phyloP scores from a whole-genome alignment of 2,797 vertebrate species.

The Sparidentex hasta region DNA sequence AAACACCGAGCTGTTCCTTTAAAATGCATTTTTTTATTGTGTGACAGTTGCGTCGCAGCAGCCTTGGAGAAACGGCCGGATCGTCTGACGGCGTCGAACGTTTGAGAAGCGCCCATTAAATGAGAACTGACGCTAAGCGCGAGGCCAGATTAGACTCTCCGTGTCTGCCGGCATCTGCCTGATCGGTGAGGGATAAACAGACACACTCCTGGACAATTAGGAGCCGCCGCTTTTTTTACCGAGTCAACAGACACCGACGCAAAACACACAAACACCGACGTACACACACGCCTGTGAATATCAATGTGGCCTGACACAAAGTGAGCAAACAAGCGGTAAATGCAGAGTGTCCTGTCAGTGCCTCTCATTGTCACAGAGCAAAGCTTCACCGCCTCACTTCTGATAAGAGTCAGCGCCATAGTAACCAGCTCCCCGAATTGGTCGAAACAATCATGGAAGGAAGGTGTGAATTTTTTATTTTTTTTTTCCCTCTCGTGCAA shows the following conservation, averaged over 20 bases:
- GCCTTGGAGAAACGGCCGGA: constrained; percentile 42
- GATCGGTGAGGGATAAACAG: constrained; percentile 78
- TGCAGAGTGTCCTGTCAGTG: constrained; percentile 78
- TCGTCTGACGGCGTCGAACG: constrained; percentile 51
- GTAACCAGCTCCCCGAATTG: constrained; percentile 51
- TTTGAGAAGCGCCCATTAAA: constrained; percentile 75
- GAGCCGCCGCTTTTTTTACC: constrained; percentile 58
- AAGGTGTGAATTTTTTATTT: constrained; percentile 9
- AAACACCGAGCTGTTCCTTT: constrained; percentile 23
- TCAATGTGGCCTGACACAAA: constrained; percentile 73
- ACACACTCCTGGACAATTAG: constrained; percentile 81
- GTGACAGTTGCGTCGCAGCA: constrained; percentile 16
- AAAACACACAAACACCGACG: constrained; percentile 43
- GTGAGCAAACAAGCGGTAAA: constrained; percentile 73
- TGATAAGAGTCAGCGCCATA: constrained; percentile 52
- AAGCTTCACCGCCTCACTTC: constrained; percentile 59
- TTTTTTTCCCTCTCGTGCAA: constrained; percentile 3
- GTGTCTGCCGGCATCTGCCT: constrained; percentile 78
- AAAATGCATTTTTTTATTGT: constrained; percentile 9
- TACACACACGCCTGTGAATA: constrained; percentile 63
- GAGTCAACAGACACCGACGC: constrained; percentile 62
- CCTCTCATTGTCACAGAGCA: constrained; percentile 74
- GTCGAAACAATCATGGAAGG: constrained; percentile 40
- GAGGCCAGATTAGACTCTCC: constrained; percentile 75
- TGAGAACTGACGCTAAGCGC: constrained; percentile 79